Base-by-base conservation (phyloP, 2,888 invertebrate genomes). In the Polydrusus tereticollis region DNA sequence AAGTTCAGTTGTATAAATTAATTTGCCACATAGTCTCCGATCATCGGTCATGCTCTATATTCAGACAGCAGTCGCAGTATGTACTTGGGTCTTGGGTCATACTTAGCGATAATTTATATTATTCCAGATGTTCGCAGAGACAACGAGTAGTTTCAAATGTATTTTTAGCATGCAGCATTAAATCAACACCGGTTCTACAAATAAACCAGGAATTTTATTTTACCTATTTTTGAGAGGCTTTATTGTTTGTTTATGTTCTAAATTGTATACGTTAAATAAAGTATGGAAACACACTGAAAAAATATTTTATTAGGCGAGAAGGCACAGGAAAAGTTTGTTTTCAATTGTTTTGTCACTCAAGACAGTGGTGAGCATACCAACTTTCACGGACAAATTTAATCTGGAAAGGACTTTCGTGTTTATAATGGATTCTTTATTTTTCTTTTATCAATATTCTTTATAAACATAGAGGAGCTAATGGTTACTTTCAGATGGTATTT, bases 121-220 rank as follows among this genome's bases (percentile, higher is more conserved):
- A 60, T 74, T 75, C 78, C 80, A 80, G 80, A 80, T 80, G 80
- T 80, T 78, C 77, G 20, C 67, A 73, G 76, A 77, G 76, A 77
- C 78, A 76, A 73, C 68, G 58, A 65, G 65, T 52, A 60, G 55
- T 63, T 67, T 12, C 67, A n/a, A 29, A 33, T 72, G 36, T 72
- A 72, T 68, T 68, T 72, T 68, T 68, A 55, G 67, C 18, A 20
- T 43, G 23, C 18, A 59, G n/a, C 47, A 29, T 45, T 64, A 68
- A 52, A 64, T 64, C 68, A 52, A 68, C 68, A 43, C 45, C 7
- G 36, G 41, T 33, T 64, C 64, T 16, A 64, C 36, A 36, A 64
- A 64, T 52, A 52, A 60, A 60, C 60, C 12, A 18, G 21, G 58
- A 45, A 58, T 67, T 67, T 58, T 67, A 67, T 67, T 67, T 67